phyloP scores from a whole-genome alignment of 2,888 invertebrate genomes.

The Andrena haemorrhoa region DNA sequence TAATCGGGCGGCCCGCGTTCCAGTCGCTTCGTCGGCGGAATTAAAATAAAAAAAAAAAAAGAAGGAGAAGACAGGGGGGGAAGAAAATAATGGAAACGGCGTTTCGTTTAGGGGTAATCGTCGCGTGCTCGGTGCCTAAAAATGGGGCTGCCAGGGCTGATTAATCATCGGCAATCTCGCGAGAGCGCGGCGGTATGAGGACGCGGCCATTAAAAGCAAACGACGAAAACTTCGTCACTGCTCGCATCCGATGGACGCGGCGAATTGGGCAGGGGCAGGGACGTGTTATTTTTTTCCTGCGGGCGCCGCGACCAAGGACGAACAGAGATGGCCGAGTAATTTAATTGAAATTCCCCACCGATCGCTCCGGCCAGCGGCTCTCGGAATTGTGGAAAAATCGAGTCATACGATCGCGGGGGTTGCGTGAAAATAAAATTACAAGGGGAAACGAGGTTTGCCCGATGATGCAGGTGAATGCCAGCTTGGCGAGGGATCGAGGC shows the following conservation, averaged over 20 bases:
- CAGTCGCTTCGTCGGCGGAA: conserved; percentile 29
- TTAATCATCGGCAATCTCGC: conserved; percentile 82
- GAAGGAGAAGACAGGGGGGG: not conserved
- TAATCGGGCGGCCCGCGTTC: conserved; percentile 33
- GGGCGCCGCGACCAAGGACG: conserved; percentile 38
- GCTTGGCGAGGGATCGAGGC: conserved; percentile 54
- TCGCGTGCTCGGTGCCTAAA: conserved; percentile 68
- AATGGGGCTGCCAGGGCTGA: conserved; percentile 80
- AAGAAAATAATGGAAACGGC: conserved; percentile 48
- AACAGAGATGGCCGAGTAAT: conserved; percentile 71
- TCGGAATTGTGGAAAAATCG: conserved; percentile 83
- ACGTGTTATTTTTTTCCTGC: conserved; percentile 67
- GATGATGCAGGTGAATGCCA: conserved; percentile 79
- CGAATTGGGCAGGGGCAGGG: conserved; percentile 43
- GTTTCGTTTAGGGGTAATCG: conserved; percentile 66
- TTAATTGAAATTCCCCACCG: conserved; percentile 77
- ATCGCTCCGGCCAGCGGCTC: not conserved
- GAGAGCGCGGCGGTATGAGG: conserved; percentile 75
- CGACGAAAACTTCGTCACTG: conserved; percentile 80
- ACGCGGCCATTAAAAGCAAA: conserved; percentile 80
- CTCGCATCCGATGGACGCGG: conserved; percentile 52
- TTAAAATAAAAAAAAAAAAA: conserved; percentile 49
- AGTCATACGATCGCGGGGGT: conserved; percentile 80
- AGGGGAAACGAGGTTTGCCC: conserved; percentile 80
- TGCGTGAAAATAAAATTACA: conserved; percentile 83